Conservation (phyloP, 2,888 invertebrate species). For the Tolmerus cingulatus region DNA sequence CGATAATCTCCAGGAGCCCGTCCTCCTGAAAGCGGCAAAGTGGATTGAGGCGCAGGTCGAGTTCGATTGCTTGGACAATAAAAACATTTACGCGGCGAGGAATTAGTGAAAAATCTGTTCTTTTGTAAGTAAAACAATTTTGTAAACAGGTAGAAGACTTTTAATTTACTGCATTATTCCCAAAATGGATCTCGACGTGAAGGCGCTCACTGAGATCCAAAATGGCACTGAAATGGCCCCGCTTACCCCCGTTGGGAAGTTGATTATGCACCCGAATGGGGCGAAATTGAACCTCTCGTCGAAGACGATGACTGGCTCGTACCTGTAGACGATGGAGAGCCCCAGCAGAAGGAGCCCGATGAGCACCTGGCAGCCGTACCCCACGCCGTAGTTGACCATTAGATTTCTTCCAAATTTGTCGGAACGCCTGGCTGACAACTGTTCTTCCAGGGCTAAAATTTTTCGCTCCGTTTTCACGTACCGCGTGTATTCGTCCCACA, state of each 20-base stretch:
- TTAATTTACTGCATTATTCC: slow-evolving; percentile 18
- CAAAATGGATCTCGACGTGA: slow-evolving; percentile 59
- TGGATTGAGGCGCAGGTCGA: slow-evolving; percentile 78
- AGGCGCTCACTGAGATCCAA: slow-evolving; percentile 66
- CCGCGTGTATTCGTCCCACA: slow-evolving; percentile 46
- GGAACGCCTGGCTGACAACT: slow-evolving; percentile 6
- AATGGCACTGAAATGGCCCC: slow-evolving; percentile 66
- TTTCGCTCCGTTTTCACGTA: slow-evolving; percentile 49
- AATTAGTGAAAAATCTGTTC: slow-evolving; percentile 42
- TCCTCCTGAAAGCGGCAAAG: slow-evolving; percentile 78
- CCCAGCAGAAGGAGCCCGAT: slow-evolving; percentile 59
- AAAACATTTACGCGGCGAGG: slow-evolving; percentile 52
- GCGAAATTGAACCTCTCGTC: slow-evolving; percentile 62
- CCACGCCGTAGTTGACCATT: slow-evolving; percentile 48
- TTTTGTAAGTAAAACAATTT: slow-evolving; percentile 9
- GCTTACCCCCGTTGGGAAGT: slow-evolving; percentile 64
- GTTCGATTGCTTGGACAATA: slow-evolving; percentile 57
- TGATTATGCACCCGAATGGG: slow-evolving; percentile 64
- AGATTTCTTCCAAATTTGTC: slow-evolving; percentile 13
- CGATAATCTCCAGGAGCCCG: slow-evolving; percentile 76
- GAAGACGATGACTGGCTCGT: slow-evolving; percentile 64
- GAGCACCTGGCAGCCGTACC: slow-evolving; percentile 61
- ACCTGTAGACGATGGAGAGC: slow-evolving; percentile 63
- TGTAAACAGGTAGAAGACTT: neutral
- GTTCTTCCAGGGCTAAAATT: slow-evolving; percentile 44